Evolutionary conservation across 1,140 invertebrate species (phyloP).

Genomic region (Drosophila sucinea): DNA sequence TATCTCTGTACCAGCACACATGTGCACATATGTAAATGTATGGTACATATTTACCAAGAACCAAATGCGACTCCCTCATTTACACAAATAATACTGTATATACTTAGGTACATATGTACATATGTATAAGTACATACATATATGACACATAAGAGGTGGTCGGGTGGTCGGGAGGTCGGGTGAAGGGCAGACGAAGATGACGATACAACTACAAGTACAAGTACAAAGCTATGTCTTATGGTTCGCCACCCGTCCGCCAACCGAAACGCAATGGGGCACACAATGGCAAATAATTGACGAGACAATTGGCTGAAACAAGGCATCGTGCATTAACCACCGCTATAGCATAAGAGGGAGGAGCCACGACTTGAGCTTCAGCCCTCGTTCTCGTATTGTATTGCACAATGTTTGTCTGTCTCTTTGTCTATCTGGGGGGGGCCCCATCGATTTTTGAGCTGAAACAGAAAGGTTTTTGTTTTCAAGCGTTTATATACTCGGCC

Average conservation of each 20-base stretch:
- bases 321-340: conserved; percentile 60
- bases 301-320: conserved; percentile 71
- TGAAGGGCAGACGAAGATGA: conserved; percentile 8
- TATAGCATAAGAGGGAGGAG: conserved; percentile 58
- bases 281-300: conserved; percentile 70
- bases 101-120: conserved; percentile 7
- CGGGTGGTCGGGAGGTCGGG: no score
- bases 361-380: conserved; percentile 30
- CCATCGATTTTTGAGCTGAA: conserved; percentile 61
- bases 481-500: conserved; percentile 25
- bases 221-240: conserved; percentile 14
- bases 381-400: conserved; percentile 40
- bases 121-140: background rate
- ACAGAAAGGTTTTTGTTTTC: conserved; percentile 50
- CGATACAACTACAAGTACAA: background rate
- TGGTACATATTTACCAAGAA: background rate
- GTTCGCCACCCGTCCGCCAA: conserved; percentile 43
- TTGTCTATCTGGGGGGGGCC: conserved; percentile 4
- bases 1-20: background rate
- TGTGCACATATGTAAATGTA: conserved; percentile 5
- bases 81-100: conserved; percentile 1
- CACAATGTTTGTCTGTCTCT: conserved; percentile 53
- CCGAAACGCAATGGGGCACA: conserved; percentile 53
- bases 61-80: background rate
- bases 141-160: conserved; percentile 6